These are phyloP conservation scores for Limnephilus auricula DNA, from an alignment of 2,888 invertebrate genomes.

Conservation along the genomic window DNA sequence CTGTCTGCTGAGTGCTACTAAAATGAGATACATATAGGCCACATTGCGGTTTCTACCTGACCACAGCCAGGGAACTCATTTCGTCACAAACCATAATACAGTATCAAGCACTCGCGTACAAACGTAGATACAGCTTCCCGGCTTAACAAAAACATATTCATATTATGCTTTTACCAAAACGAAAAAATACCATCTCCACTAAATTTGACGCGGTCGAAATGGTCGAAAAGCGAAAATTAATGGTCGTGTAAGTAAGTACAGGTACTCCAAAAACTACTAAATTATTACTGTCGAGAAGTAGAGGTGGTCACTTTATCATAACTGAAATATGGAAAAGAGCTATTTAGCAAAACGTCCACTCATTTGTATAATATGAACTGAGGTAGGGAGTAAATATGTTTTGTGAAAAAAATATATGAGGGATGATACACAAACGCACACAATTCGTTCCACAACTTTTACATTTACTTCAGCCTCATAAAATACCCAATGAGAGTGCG, in stretches of 20 bases:
- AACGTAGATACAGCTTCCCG: too few species aligned
- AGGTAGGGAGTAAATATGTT: neutral
- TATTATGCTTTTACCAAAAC: too few species aligned
- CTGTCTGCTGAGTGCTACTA: neutral
- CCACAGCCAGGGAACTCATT: neutral
- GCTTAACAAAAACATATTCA: too few species aligned
- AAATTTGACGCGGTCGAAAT: too few species aligned
- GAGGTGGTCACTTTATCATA: neutral
- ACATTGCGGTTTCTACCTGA: conserved; percentile 9
- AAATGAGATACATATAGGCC: neutral
- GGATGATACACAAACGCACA: too few species aligned
- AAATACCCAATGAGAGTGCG: too few species aligned
- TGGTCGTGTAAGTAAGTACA: neutral
- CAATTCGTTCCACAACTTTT: too few species aligned
- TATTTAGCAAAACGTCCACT: neutral
- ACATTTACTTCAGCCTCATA: too few species aligned
- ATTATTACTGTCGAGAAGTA: neutral
- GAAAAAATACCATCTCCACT: too few species aligned
- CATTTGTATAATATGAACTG: too few species aligned
- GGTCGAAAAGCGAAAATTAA: too few species aligned
- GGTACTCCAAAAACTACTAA: neutral
- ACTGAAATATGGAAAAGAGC: neutral
- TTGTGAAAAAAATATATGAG: too few species aligned
- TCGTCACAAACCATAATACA: neutral
- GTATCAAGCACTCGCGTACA: neutral